A percentile compares a stretch with the other conserved stretches of the same genome.
Conservation (phyloP, 2,797 vertebrate genomes). For the Prionace glauca region DNA sequence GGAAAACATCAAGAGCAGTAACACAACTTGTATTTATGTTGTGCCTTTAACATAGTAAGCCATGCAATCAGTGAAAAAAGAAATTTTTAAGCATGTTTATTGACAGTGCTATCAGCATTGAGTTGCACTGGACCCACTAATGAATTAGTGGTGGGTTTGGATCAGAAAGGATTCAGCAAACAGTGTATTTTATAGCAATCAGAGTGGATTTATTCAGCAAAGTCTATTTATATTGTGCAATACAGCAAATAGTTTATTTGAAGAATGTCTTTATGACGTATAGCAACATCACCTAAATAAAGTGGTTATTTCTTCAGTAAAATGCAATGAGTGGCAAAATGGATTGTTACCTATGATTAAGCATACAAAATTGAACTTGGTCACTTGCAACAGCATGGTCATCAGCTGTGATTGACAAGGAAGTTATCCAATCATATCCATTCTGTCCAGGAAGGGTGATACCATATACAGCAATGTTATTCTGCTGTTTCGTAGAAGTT, state of each 20-base stretch:
- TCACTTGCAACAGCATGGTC: background rate
- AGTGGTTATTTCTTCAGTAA: background rate
- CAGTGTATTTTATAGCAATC: background rate
- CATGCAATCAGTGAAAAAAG: background rate
- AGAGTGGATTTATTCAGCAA: background rate
- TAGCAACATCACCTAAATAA: background rate
- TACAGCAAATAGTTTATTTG: background rate
- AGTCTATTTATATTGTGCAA: background rate
- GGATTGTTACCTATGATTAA: background rate
- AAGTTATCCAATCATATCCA: background rate
- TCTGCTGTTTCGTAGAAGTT: background rate
- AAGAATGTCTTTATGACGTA: background rate
- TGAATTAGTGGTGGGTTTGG: background rate
- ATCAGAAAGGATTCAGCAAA: background rate
- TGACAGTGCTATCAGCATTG: background rate
- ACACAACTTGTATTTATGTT: background rate
- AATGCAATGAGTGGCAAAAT: background rate
- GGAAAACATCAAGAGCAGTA: background rate
- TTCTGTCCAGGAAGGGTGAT: background rate
- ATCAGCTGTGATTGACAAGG: background rate
- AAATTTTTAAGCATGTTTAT: background rate
- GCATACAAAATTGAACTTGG: background rate
- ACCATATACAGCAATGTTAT: background rate
- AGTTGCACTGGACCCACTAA: background rate
- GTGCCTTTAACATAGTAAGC: background rate